phyloP scores from a whole-genome alignment of 2,888 invertebrate species.

The Hirtodrosophila histrioides region DNA sequence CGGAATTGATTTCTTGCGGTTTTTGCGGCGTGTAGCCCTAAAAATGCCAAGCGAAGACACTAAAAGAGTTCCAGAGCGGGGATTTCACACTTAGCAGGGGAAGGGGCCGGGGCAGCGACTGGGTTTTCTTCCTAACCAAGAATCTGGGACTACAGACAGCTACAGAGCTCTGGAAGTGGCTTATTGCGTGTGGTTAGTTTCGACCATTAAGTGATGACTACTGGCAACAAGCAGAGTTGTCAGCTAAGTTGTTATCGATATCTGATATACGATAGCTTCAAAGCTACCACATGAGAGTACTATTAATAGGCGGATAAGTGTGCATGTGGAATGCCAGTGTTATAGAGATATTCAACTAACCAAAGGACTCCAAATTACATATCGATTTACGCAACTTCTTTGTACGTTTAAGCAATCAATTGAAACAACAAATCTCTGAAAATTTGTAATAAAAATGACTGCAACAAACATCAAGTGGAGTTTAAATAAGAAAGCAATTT shows the following conservation, averaged over 20 bases:
- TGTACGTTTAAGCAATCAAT: too few relatives aligned
- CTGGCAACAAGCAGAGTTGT: slow-evolving; percentile 7
- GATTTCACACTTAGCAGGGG: background rate
- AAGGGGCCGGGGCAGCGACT: background rate
- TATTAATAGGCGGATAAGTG: slow-evolving; percentile 20
- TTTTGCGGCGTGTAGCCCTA: slow-evolving; percentile 74
- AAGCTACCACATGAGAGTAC: slow-evolving; percentile 42
- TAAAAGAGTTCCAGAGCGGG: slow-evolving; percentile 3
- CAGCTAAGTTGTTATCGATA: slow-evolving; percentile 41
- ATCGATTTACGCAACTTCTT: too few relatives aligned
- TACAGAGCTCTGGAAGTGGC: slow-evolving; percentile 42
- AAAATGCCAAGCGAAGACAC: slow-evolving; percentile 60
- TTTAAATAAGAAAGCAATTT: too few relatives aligned
- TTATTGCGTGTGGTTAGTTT: slow-evolving; percentile 44
- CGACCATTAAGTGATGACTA: slow-evolving; percentile 1
- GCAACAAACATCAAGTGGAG: too few relatives aligned
- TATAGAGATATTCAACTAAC: too few relatives aligned
- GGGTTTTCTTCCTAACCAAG: slow-evolving; percentile 7
- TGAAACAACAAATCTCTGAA: too few relatives aligned
- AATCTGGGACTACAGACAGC: slow-evolving; percentile 36
- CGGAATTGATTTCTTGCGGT: slow-evolving; percentile 81
- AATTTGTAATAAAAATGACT: too few relatives aligned
- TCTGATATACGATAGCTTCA: slow-evolving; percentile 41
- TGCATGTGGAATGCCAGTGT: background rate
- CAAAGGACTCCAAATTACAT: too few relatives aligned